phyloP scores from a whole-genome alignment of 2,888 invertebrate species.

The Melieria omissa region DNA sequence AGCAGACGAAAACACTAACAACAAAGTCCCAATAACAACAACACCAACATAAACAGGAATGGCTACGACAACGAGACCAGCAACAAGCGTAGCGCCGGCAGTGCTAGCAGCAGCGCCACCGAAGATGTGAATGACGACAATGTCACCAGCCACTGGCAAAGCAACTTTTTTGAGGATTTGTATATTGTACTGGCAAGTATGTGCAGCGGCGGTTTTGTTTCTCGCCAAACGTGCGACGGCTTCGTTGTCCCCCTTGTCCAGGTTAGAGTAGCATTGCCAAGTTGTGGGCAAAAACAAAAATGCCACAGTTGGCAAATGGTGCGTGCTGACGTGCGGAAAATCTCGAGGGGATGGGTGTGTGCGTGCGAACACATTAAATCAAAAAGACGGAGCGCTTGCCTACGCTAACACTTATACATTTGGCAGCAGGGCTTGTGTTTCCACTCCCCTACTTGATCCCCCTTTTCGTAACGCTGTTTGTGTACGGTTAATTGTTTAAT shows the following conservation, averaged over 20 bases:
- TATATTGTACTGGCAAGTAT: not conserved
- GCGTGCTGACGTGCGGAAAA: not conserved
- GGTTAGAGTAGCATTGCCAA: no score
- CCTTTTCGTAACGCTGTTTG: not conserved
- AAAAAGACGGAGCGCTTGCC: not conserved
- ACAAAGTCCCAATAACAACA: not conserved
- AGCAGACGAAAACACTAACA: slow-evolving; percentile 27
- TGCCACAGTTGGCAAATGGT: slow-evolving; percentile 3
- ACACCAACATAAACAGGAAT: not conserved
- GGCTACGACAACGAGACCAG: not conserved
- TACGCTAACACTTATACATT: not conserved
- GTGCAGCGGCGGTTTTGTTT: no score
- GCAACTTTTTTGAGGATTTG: slow-evolving; percentile 12
- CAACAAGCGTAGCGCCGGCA: not conserved
- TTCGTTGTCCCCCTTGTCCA: no score
- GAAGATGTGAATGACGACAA: no score
- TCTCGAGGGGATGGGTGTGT: not conserved
- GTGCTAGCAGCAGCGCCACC: no score
- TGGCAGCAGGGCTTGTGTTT: not conserved
- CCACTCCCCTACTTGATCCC: not conserved
- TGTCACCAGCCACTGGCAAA: no score
- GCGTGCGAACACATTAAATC: slow-evolving; percentile 12
- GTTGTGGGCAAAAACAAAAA: not conserved
- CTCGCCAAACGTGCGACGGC: no score
- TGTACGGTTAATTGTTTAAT: slow-evolving; percentile 10